These are phyloP conservation scores for Amyelois transitella DNA, from an alignment of 1,140 invertebrate species.

Conservation along the genomic window DNA sequence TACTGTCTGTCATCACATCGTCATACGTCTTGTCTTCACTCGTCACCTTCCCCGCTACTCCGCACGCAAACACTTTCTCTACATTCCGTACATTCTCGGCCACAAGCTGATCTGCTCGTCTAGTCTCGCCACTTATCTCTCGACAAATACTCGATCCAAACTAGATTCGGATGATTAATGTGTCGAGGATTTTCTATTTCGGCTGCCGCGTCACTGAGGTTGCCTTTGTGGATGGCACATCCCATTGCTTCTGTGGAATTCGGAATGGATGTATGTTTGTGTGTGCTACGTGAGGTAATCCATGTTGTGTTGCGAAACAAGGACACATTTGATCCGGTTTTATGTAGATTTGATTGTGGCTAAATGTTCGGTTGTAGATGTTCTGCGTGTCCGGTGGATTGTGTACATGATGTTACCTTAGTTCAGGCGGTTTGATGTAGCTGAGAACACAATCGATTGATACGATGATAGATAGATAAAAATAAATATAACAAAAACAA, in stretches of 20 bases:
- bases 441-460: too few species aligned
- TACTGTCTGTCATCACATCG: neutral
- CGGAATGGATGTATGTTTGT: neutral
- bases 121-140: too few species aligned
- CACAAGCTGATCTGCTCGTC: too few species aligned
- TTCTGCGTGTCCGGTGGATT: too few species aligned
- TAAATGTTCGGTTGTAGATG: too few species aligned
- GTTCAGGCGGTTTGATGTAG: too few species aligned
- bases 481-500: too few species aligned
- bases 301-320: neutral
- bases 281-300: neutral
- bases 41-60: neutral
- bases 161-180: neutral
- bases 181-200: neutral
- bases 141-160: neutral
- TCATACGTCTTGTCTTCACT: neutral
- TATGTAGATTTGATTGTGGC: neutral
- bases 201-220: neutral
- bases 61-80: neutral
- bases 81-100: neutral
- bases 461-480: too few species aligned
- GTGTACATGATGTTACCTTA: too few species aligned
- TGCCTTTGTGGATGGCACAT: neutral
- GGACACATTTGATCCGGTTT: neutral
- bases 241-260: neutral